Evolutionary conservation across 2,888 invertebrate genomes (phyloP).

Genomic region (Agonopterix alstromeriana): DNA sequence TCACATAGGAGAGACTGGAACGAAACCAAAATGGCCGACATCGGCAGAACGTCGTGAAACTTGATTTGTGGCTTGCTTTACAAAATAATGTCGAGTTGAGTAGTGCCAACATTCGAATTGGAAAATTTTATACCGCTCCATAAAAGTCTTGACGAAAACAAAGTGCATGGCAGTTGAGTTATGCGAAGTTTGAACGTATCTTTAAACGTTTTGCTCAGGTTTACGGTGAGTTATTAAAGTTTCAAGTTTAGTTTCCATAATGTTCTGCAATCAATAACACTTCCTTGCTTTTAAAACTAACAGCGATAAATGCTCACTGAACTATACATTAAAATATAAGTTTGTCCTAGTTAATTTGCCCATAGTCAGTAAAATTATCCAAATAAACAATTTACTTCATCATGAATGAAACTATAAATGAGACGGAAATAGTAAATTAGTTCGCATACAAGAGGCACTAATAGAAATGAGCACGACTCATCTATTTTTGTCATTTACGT

Average conservation of each 20-base stretch:
- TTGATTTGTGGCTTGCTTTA: conserved; percentile 51
- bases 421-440: not conserved
- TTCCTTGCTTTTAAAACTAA: too few species aligned
- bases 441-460: not conserved
- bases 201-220: too few species aligned
- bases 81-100: conserved; percentile 35
- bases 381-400: not conserved
- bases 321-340: too few species aligned
- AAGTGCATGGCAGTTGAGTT: conserved; percentile 7
- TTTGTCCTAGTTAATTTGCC: too few species aligned
- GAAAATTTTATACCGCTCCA: conserved; percentile 32
- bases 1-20: conserved; percentile 11
- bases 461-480: not conserved
- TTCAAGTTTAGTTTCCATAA: too few species aligned
- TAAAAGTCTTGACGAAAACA: conserved; percentile 14
- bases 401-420: conserved; percentile 4
- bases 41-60: conserved; percentile 31
- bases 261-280: too few species aligned
- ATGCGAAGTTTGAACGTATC: too few species aligned
- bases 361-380: too few species aligned
- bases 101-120: conserved; percentile 45
- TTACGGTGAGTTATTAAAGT: too few species aligned
- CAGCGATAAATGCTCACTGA: too few species aligned
- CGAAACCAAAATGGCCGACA: conserved; percentile 45
- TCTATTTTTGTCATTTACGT: conserved; percentile 22